A percentile compares a stretch with the other conserved stretches of the same genome.
Evolutionary conservation across 2,888 invertebrate species (phyloP).

Genomic region (Dryadula phaetusa): DNA sequence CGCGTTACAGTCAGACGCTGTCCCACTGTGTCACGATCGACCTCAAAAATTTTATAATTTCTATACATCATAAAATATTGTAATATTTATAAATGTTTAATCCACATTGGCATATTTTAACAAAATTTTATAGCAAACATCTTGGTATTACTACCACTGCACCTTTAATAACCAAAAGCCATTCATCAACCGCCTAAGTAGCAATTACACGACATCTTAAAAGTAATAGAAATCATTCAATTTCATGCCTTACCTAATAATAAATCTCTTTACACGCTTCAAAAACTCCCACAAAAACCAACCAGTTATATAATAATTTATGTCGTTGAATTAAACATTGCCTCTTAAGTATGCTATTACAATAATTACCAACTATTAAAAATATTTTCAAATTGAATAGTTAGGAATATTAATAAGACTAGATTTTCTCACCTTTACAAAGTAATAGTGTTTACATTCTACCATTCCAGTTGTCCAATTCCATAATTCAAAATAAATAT

Average conservation of each 20-base stretch:
- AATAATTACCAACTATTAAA: constrained; percentile 9
- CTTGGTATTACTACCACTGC: background rate
- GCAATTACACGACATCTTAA: background rate
- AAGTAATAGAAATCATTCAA: constrained; percentile 4
- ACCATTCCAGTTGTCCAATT: too few relatives aligned
- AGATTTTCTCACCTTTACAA: too few relatives aligned
- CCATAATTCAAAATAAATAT: too few relatives aligned
- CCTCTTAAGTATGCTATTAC: constrained; percentile 17
- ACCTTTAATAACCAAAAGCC: background rate
- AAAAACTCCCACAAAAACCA: constrained; percentile 8
- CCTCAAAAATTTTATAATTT: too few relatives aligned
- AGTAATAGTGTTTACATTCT: too few relatives aligned
- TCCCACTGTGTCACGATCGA: too few relatives aligned
- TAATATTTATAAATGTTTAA: too few relatives aligned
- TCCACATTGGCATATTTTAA: too few relatives aligned
- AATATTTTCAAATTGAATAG: background rate
- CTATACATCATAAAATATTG: too few relatives aligned
- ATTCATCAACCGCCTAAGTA: background rate
- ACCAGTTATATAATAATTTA: constrained; percentile 25
- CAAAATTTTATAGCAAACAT: too few relatives aligned
- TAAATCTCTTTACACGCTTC: constrained; percentile 13
- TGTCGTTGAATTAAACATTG: constrained; percentile 23
- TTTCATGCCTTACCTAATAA: background rate
- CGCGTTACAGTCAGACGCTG: too few relatives aligned
- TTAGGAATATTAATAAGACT: too few relatives aligned